Conservation (phyloP, 2,888 invertebrate species). For the Thereva nobilitata region DNA sequence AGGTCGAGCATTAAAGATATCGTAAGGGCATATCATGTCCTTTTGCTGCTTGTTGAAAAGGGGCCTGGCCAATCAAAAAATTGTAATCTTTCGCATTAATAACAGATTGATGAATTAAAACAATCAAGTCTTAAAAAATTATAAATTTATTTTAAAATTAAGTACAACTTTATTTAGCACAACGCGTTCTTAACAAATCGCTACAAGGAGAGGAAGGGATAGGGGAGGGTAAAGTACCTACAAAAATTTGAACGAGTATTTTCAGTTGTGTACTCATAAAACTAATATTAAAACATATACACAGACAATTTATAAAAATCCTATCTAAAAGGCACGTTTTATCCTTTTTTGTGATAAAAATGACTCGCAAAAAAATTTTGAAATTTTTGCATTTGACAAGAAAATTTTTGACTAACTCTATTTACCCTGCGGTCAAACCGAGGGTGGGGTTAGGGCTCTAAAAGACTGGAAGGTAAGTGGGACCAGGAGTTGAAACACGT, state of each 20-base stretch:
- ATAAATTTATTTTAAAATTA: conserved; percentile 13
- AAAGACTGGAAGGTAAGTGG: conserved; percentile 24
- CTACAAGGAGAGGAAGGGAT: conserved; percentile 7
- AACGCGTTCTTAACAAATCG: conserved; percentile 10
- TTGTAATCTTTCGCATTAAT: no score
- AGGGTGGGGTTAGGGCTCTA: conserved; percentile 11
- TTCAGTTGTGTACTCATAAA: conserved; percentile 3
- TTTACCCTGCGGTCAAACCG: conserved; percentile 5
- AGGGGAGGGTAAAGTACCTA: conserved; percentile 2
- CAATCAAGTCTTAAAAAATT: background rate
- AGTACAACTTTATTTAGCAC: conserved; percentile 18
- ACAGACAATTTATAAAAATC: background rate
- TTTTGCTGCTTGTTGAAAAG: no score
- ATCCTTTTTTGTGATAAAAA: background rate
- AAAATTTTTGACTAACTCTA: conserved; percentile 27
- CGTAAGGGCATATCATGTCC: no score
- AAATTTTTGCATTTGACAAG: conserved; percentile 11
- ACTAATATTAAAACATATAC: no score
- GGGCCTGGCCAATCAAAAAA: no score
- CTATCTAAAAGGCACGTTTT: conserved; percentile 8
- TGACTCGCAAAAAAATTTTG: conserved; percentile 8
- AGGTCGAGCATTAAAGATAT: no score
- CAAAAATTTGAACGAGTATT: background rate
- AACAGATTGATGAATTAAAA: no score
- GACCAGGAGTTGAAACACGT: conserved; percentile 25